phyloP scores from a whole-genome alignment of 2,797 vertebrate species.

The Echiichthys vipera region DNA sequence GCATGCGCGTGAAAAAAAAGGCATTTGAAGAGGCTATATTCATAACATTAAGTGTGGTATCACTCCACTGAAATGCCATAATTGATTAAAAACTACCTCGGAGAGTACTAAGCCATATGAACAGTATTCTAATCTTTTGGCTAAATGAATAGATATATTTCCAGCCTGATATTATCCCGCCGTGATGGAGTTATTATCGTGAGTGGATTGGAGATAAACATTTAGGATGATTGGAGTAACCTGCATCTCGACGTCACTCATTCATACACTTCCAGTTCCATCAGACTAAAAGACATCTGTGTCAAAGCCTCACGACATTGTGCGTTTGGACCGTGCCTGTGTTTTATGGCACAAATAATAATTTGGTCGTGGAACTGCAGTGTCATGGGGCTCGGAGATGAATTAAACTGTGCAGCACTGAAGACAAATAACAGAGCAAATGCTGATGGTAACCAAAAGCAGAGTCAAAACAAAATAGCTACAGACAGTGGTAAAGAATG shows the following conservation, averaged over 20 bases:
- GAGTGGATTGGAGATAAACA: conserved; percentile 77
- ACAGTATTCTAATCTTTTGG: conserved; percentile 73
- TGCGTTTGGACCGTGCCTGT: background rate
- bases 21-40: conserved; percentile 62
- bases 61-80: conserved; percentile 74
- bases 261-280: conserved; percentile 55
- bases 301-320: conserved; percentile 40
- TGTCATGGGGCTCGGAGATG: background rate
- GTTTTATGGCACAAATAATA: conserved; percentile 8
- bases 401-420: background rate
- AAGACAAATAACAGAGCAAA: background rate
- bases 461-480: conserved; percentile 5
- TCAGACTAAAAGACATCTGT: conserved; percentile 41
- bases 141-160: conserved; percentile 81
- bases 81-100: conserved; percentile 77
- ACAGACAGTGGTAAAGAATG: background rate
- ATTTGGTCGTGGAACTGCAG: background rate
- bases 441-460: background rate
- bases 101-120: conserved; percentile 78
- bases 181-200: conserved; percentile 72
- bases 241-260: conserved; percentile 68
- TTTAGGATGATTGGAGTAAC: conserved; percentile 79
- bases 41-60: conserved; percentile 77
- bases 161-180: conserved; percentile 72
- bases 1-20: conserved; percentile 55